Evolutionary conservation across 1,140 invertebrate species (phyloP).

Genomic region (Bombus pyrosoma): DNA sequence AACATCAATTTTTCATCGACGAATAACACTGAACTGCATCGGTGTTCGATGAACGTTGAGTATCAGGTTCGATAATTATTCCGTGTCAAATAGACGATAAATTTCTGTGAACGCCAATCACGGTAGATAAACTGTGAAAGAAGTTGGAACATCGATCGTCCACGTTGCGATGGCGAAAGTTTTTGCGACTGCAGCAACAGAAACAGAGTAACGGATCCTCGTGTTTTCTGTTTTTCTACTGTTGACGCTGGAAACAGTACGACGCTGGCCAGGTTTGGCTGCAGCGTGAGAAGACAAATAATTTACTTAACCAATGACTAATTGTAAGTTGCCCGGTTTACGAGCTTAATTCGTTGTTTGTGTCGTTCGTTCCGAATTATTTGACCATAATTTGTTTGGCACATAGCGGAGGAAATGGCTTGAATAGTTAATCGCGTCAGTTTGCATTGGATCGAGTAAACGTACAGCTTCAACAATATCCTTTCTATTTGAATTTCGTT

Average conservation of each 20-base stretch:
- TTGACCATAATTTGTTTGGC: neutral
- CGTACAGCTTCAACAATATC: no score
- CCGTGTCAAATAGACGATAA: neutral
- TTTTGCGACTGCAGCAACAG: neutral
- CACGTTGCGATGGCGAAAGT: neutral
- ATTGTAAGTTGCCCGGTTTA: neutral
- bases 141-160: neutral
- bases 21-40: neutral
- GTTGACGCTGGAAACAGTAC: neutral
- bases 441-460: neutral
- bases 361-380: neutral
- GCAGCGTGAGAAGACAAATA: neutral
- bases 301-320: neutral
- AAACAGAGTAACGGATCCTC: constrained; percentile 1
- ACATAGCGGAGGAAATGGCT: neutral
- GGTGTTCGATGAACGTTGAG: neutral
- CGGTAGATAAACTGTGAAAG: neutral
- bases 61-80: neutral
- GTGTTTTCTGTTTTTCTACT: neutral
- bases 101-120: neutral
- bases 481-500: no score
- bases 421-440: neutral
- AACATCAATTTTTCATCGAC: no score
- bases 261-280: neutral
- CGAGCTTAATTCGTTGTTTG: neutral